Conservation (phyloP, 2,797 vertebrate genomes). For the Pyrocephalus nanus region DNA sequence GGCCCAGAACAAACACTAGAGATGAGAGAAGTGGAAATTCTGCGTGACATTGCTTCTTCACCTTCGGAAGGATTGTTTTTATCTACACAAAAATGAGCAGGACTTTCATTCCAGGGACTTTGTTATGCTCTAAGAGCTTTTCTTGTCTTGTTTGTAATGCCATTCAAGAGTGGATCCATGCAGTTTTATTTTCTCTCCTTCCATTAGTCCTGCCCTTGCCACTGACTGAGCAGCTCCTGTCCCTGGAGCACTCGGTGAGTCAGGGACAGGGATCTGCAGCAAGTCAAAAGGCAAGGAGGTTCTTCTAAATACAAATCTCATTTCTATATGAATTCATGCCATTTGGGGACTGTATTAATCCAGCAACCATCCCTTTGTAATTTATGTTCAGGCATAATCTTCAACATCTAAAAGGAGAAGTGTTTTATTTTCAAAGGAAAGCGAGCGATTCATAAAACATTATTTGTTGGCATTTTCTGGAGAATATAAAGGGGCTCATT, state of each 20-base stretch:
- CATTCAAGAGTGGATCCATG: neutral
- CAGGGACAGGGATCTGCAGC: neutral
- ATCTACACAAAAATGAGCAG: slow-evolving; percentile 34
- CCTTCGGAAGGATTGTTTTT: slow-evolving; percentile 46
- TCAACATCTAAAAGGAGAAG: slow-evolving; percentile 30
- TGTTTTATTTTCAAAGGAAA: slow-evolving; percentile 59
- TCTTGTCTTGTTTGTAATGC: slow-evolving; percentile 8
- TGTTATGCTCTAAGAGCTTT: slow-evolving; percentile 12
- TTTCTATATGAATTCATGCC: neutral
- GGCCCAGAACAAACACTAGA: slow-evolving; percentile 43
- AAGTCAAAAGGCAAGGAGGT: neutral
- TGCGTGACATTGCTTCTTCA: neutral
- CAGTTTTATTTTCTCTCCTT: neutral
- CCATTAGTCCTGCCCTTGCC: neutral
- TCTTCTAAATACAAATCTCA: neutral
- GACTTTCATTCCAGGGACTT: slow-evolving; percentile 45
- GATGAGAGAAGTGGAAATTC: slow-evolving; percentile 37
- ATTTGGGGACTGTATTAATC: neutral
- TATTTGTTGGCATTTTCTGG: slow-evolving; percentile 51
- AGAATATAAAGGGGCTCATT: slow-evolving; percentile 63
- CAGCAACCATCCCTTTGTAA: slow-evolving; percentile 3
- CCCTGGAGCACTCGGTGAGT: neutral
- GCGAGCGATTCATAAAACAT: slow-evolving; percentile 65
- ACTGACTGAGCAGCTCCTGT: neutral
- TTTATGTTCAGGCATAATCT: slow-evolving; percentile 49